A percentile compares a stretch with the other conserved stretches of the same genome.
Evolutionary conservation across 2,888 invertebrate genomes (phyloP).

Genomic region (Chloroclysta siterata): DNA sequence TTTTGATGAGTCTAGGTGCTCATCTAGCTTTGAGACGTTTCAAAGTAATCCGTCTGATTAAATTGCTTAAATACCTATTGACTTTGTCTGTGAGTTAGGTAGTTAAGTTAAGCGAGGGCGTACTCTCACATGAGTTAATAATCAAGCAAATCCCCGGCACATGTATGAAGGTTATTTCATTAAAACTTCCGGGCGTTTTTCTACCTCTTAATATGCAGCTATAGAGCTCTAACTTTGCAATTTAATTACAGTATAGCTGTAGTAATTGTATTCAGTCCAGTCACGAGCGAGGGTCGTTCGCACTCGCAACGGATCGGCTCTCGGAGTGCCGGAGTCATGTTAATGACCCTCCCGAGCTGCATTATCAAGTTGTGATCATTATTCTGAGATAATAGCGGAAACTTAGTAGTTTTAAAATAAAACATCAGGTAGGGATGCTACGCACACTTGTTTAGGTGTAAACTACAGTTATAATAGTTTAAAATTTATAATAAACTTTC

Average conservation of each 20-base stretch:
- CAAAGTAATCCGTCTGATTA: too few species aligned
- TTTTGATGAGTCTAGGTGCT: too few species aligned
- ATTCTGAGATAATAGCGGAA: slow-evolving; percentile 34
- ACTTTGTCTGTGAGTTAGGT: not conserved
- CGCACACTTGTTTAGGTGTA: not conserved
- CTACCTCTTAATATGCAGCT: slow-evolving; percentile 60
- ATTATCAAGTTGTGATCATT: slow-evolving; percentile 53
- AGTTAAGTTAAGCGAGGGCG: slow-evolving; percentile 21
- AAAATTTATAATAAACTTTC: too few species aligned
- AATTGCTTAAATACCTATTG: too few species aligned
- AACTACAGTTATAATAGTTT: too few species aligned
- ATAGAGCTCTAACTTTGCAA: slow-evolving; percentile 64
- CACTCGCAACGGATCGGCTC: slow-evolving; percentile 36
- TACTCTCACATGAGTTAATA: slow-evolving; percentile 25
- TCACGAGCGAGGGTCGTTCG: slow-evolving; percentile 53
- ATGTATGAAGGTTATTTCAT: slow-evolving; percentile 52
- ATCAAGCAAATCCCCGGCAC: slow-evolving; percentile 32
- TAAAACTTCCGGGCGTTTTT: slow-evolving; percentile 63
- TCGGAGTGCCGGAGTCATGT: slow-evolving; percentile 48
- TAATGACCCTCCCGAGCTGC: slow-evolving; percentile 52
- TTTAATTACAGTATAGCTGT: slow-evolving; percentile 64
- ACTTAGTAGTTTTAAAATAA: slow-evolving; percentile 29
- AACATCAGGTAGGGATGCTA: slow-evolving; percentile 20
- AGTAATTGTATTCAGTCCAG: slow-evolving; percentile 61
- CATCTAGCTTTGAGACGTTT: too few species aligned